Evolutionary conservation across 2,113 vertebrate species (phyloP), one percentile per base, ranked within the genome.

Genomic region (Indri indri): DNA sequence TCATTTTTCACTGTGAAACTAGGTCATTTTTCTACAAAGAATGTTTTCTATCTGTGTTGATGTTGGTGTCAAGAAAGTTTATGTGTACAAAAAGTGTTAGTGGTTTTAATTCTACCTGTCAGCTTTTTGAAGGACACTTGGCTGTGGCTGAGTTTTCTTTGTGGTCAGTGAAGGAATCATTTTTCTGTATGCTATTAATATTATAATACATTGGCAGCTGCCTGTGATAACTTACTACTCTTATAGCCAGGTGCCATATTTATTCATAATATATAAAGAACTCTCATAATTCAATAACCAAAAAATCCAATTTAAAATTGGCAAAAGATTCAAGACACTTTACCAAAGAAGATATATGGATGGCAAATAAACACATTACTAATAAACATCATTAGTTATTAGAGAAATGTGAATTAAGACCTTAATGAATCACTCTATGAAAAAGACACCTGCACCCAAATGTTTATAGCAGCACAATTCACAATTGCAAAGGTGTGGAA

Each of bases 301-400:
- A 94, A 81, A 94, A 89, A 63, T 65, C 25, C 17, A 92, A 17
- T 37, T 86, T 79, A 89, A 93, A 90, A 83, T 34, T 76, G 37
- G 63, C 63, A 90, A 92, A 92, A 83, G 22, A 90, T 86, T 77
- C 86, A 47, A 93, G 54, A 77, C 8, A 63, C 54, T 88, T 95
- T 25, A 87, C 34, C 52, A 84, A 82, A 97, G 47, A 93, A 66
- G 22, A 90, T 50, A 66, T 37, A 57, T 79, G 37, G 14, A 45
- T 94, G 37, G 40, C 52, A 96, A 94, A 90, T 54, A 97, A 91
- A 82, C 27, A 81, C 22, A 65, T 86, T 80, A 76, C 23, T 68
- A 81, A 61, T 90, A 90, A 68, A 76, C 12, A 52, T 37, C 34
- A 80, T 68, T 88, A 95, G 42, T 82, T 79, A 86, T 94, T 95